phyloP scores from a whole-genome alignment of 2,113 vertebrate genomes.

The Silurus glanis region DNA sequence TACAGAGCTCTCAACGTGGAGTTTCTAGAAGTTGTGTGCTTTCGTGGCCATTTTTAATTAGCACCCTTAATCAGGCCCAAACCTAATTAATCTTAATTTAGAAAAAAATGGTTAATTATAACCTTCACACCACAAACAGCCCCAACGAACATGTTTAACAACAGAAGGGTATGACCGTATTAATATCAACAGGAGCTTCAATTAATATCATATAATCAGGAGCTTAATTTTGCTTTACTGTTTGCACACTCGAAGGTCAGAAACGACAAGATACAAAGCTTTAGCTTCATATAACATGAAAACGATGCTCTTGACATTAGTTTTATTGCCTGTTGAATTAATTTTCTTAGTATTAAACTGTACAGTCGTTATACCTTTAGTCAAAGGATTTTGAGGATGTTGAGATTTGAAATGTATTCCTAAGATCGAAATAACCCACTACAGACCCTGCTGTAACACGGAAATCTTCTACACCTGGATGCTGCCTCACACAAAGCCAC shows the following conservation, averaged over 20 bases:
- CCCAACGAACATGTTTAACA: slow-evolving; percentile 27
- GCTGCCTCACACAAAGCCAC: background rate
- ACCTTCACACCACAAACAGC: slow-evolving; percentile 28
- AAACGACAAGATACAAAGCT: background rate
- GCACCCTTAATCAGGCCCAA: slow-evolving; percentile 33
- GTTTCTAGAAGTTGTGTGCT: slow-evolving; percentile 35
- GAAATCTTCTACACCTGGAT: background rate
- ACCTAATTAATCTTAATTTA: slow-evolving; percentile 51
- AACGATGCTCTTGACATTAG: background rate
- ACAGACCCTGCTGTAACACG: background rate
- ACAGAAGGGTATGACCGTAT: slow-evolving; percentile 6
- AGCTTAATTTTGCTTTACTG: background rate
- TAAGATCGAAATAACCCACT: background rate
- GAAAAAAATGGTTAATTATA: slow-evolving; percentile 49
- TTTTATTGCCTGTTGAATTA: background rate
- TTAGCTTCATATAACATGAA: background rate
- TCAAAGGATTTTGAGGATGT: background rate
- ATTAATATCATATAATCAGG: background rate
- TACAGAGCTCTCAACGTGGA: slow-evolving; percentile 28
- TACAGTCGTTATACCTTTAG: background rate
- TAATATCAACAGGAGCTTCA: slow-evolving; percentile 15
- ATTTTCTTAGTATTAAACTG: background rate
- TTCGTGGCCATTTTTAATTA: slow-evolving; percentile 38
- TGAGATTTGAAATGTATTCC: background rate
- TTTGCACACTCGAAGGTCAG: background rate